Percentiles rank a stretch among this genome's conserved stretches.
Evolutionary conservation across 2,888 invertebrate genomes (phyloP).

Genomic region (Protophormia terraenovae): DNA sequence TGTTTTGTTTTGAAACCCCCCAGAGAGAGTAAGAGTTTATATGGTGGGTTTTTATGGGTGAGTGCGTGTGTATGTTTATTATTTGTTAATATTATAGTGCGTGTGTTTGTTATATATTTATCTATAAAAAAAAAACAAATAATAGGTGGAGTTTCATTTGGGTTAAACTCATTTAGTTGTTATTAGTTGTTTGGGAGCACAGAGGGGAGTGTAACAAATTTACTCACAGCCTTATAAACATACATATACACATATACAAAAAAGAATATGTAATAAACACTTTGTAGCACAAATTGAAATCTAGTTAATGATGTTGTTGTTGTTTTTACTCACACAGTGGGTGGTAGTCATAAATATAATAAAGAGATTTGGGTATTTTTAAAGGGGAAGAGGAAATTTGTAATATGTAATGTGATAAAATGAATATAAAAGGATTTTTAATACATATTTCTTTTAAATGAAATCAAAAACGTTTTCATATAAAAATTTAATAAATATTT

Average conservation of each 20-base stretch:
- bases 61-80: neutral
- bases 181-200: slow-evolving; percentile 2
- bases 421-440: neutral
- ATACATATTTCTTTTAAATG: too few species aligned
- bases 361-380: slow-evolving; percentile 20
- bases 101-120: neutral
- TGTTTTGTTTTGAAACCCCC: slow-evolving; percentile 21
- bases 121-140: slow-evolving; percentile 1
- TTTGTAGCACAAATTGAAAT: slow-evolving; percentile 79
- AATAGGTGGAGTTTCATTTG: slow-evolving; percentile 63
- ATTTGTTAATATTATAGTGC: neutral
- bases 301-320: slow-evolving; percentile 67
- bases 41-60: neutral
- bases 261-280: slow-evolving; percentile 78
- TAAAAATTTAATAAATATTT: too few species aligned
- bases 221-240: neutral
- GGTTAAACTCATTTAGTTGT: slow-evolving; percentile 52
- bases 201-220: slow-evolving; percentile 43
- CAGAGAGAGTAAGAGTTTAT: slow-evolving; percentile 34
- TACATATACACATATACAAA: neutral
- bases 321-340: slow-evolving; percentile 8
- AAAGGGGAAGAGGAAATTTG: neutral
- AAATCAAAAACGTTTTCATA: neutral
- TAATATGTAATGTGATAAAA: neutral
- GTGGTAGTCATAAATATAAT: slow-evolving; percentile 51